Percentiles rank a stretch among this genome's conserved stretches.
Conservation (phyloP, 2,888 invertebrate genomes). For the Meteorus colon region DNA sequence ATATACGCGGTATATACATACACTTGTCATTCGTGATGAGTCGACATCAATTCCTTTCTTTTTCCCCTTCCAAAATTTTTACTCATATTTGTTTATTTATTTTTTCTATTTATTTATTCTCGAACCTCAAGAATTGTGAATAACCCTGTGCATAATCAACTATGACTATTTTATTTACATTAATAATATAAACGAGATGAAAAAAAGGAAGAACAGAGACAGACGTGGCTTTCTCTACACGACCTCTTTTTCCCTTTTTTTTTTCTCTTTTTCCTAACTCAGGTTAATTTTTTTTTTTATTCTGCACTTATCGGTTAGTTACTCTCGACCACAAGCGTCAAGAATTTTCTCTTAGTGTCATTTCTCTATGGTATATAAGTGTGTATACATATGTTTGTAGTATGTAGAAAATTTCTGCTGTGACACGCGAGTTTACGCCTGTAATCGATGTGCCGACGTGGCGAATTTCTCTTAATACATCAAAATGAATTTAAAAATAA, state of each 20-base stretch:
- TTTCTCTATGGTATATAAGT: background rate
- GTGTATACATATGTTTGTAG: background rate
- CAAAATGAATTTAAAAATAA: background rate
- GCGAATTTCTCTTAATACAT: background rate
- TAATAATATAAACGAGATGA: conserved; percentile 9
- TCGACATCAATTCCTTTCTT: background rate
- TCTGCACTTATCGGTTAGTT: conserved; percentile 10
- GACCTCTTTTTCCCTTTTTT: conserved; percentile 31
- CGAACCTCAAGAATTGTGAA: background rate
- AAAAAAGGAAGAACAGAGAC: background rate
- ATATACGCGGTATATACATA: background rate
- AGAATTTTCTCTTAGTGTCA: conserved; percentile 12
- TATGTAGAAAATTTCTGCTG: conserved; percentile 2
- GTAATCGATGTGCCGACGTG: conserved; percentile 5
- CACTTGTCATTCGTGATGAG: conserved; percentile 1
- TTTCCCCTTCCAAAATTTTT: background rate
- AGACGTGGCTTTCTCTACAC: conserved; percentile 33
- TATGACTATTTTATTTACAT: conserved; percentile 35
- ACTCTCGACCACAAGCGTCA: background rate
- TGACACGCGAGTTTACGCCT: conserved; percentile 5
- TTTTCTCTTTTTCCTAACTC: background rate
- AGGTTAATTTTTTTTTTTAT: background rate
- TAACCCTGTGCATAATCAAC: conserved; percentile 23
- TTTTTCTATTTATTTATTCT: background rate
- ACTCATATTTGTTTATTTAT: conserved; percentile 6